phyloP scores from a whole-genome alignment of 2,888 invertebrate species.

The Pachymerium ferrugineum region DNA sequence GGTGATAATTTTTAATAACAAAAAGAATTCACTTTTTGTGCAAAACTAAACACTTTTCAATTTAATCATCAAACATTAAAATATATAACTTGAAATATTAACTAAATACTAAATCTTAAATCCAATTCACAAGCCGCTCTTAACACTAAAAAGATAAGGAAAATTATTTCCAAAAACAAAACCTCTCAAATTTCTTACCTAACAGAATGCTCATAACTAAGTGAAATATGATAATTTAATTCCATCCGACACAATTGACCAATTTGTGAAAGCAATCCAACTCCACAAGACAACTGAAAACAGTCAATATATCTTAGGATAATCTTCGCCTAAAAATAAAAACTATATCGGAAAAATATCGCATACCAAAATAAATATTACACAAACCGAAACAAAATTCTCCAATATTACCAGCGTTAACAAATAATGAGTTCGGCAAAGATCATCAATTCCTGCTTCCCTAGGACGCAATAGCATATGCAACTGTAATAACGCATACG shows the following conservation, averaged over 20 bases:
- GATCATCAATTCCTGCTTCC: constrained; percentile 69
- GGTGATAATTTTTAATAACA: no score
- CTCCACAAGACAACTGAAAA: constrained; percentile 66
- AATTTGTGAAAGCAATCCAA: constrained; percentile 76
- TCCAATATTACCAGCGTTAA: constrained; percentile 79
- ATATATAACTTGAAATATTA: no score
- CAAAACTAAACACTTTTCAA: no score
- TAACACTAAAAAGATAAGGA: no score
- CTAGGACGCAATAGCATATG: constrained; percentile 83
- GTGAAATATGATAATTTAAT: no score
- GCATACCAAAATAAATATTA: not conserved
- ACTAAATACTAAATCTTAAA: no score
- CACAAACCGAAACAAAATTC: constrained; percentile 51
- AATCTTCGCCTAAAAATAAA: constrained; percentile 37
- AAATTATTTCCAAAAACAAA: no score
- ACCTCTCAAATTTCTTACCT: no score
- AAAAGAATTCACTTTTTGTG: no score
- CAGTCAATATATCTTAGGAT: constrained; percentile 42
- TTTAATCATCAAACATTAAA: no score
- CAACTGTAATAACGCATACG: constrained; percentile 75
- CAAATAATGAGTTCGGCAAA: constrained; percentile 83
- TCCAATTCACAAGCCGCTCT: no score
- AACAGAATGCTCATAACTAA: no score
- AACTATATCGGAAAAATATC: not conserved
- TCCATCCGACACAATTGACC: constrained; percentile 81